A percentile compares a stretch with the other conserved stretches of the same genome.
phyloP scores from a whole-genome alignment of 2,797 vertebrate genomes.

The Bradypodion ventrale region DNA sequence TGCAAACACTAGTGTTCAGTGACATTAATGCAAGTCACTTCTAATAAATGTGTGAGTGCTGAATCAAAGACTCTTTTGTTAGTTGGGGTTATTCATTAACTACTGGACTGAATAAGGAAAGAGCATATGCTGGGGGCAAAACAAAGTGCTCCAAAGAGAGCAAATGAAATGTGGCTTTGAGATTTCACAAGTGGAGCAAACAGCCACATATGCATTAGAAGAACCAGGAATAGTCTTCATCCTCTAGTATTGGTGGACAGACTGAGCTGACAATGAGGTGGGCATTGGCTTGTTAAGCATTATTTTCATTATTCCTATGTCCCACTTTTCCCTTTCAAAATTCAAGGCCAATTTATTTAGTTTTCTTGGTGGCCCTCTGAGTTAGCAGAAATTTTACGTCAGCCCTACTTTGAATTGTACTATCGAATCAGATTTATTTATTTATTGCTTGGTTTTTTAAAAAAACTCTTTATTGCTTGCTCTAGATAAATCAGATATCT shows the following conservation, averaged over 20 bases:
- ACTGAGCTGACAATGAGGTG: neutral
- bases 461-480: neutral
- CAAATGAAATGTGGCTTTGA: constrained; percentile 72
- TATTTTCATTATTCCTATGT: neutral
- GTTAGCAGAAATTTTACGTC: neutral
- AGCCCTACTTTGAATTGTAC: neutral
- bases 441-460: neutral
- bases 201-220: constrained; percentile 66
- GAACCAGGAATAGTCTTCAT: constrained; percentile 50
- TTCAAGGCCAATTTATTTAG: neutral
- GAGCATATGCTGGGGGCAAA: constrained; percentile 71
- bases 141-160: constrained; percentile 70
- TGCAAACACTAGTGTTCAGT: constrained; percentile 74
- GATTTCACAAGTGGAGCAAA: constrained; percentile 70
- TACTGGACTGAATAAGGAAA: constrained; percentile 73
- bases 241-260: neutral
- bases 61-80: constrained; percentile 84
- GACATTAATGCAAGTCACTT: constrained; percentile 80
- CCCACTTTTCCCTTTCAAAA: neutral
- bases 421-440: neutral
- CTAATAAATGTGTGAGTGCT: constrained; percentile 76
- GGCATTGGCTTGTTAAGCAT: neutral
- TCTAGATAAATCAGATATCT: too few species aligned
- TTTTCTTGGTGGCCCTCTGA: neutral
- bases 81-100: constrained; percentile 78